These are phyloP conservation scores for Ectobius pallidus DNA, from an alignment of 2,888 invertebrate species.

Conservation along the genomic window DNA sequence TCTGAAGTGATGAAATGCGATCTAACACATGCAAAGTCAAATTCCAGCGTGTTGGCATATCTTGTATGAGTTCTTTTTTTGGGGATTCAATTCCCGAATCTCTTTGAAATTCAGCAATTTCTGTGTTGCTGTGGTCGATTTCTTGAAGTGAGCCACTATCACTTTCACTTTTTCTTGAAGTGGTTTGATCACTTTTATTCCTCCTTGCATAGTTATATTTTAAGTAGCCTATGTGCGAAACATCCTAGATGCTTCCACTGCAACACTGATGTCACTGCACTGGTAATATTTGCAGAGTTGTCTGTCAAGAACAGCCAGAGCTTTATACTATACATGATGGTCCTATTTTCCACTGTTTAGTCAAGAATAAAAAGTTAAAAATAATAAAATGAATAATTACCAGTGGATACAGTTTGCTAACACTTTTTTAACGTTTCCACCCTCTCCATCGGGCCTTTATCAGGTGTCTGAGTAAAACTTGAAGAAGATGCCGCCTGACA, in stretches of 20 bases:
- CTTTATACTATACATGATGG: too few species aligned
- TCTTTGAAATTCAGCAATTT: conserved; percentile 33
- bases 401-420: too few species aligned
- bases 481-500: too few species aligned
- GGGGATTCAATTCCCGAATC: conserved; percentile 32
- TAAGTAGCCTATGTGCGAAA: conserved; percentile 44
- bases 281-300: conserved; percentile 48
- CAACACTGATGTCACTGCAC: conserved; percentile 41
- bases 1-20: too few species aligned
- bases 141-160: conserved; percentile 1
- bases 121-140: too few species aligned
- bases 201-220: conserved; percentile 43
- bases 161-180: neutral
- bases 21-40: conserved; percentile 41
- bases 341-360: too few species aligned
- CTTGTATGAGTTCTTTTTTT: conserved; percentile 45
- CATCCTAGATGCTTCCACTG: conserved; percentile 48
- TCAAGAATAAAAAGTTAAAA: too few species aligned
- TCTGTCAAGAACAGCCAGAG: conserved; percentile 47
- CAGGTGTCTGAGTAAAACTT: too few species aligned
- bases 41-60: too few species aligned
- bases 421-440: too few species aligned
- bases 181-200: neutral
- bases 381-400: too few species aligned
- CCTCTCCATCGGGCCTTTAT: too few species aligned